Evolutionary conservation across 2,888 invertebrate genomes (phyloP), one percentile per base, ranked within the genome.

Genomic region (Philopedon plagiatum): DNA sequence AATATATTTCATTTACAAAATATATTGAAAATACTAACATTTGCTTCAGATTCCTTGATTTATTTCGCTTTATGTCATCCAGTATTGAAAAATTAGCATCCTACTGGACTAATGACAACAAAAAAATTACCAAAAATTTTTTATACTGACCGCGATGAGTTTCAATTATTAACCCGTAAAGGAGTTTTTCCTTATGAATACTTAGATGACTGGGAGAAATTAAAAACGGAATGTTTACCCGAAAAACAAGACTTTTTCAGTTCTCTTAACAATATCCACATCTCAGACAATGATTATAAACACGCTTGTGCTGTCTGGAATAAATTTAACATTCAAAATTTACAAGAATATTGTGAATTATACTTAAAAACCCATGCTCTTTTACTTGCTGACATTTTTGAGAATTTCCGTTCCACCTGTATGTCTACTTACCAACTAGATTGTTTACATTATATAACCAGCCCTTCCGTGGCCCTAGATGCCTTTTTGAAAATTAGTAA

Each of bases 1-100:
- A 75, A 75, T 78, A 75, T 65, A 78, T 77, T 44, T 77, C 73
- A 21, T 78, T 78, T 54, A 74, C 68, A 4, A 78, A 78, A 75
- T 61, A 75, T 29, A 13, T 76, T 32, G 41, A 66, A 32, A 60
- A 64, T 21, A 76, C 68, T 5, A 26, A 46, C 2, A 49, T 78
- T 13, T 39, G 54, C 11, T 76, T 77, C 23, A 57, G 29, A 29
- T 54, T 54, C 13, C 11, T 54, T 29, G 54, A 54, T 13, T 54
- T 29, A 3, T 54, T 54, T 15, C 34, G 34, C 1, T 34, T 34
- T 34, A 34, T 34, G 34, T 34, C 34, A 2, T 34, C 34, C 2
- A 34, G 34, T 34, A 2, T 34, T 2, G 34, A 34, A 34, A 34
- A 34, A 34, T 34, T 34, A 34, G 34, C 34, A 54, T 54, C 54